Base-by-base conservation (phyloP, 2,797 vertebrate genomes). In the Paratrypauchen microcephalus region DNA sequence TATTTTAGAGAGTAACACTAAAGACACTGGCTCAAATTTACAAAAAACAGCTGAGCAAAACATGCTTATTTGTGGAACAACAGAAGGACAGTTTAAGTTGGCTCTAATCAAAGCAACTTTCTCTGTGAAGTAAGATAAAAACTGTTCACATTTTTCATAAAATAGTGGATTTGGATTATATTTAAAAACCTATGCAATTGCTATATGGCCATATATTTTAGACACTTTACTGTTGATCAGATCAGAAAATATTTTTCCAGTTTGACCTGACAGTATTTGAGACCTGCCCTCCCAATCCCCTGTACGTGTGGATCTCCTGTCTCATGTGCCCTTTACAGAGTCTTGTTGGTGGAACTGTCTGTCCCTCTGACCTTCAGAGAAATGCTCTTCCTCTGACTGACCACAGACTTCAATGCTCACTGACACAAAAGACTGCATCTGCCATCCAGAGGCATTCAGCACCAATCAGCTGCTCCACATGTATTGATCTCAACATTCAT, bases 241-340 rank as follows among this genome's bases (percentile, higher is more conserved):
- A 63, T 63, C 13, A 24, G 36, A 63, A n/a, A 36, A 61, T 11
- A 19, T n/a, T 0, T 28, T n/a, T 59, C 26, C 52, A 50, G 11
- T 55, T 23, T 55, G 52, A 78, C 39, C 32, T 67, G 45, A 73
- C 66, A 52, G 26, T 48, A 59, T 47, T 15, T 56, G 26, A 32
- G 30, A 30, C n/a, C 23, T 9, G 61, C 47, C 56, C 52, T 45
- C 39, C 39, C 39, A 63, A 77, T 71, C 73, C 24, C 45, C 9
- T 55, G 73, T 24, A 39, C 80, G 65, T 81, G 68, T 78, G 72
- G 72, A 71, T 61, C 69, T 76, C 7, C 18, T 75, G 56, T 69
- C 47, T 26, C 75, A 70, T 73, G 65, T 83, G 84, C 88, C 82
- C 81, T 87, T 86, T 84, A 66, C n/a, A n/a, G n/a, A n/a, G n/a